Evolutionary conservation across 2,797 vertebrate species (phyloP), one percentile per base, ranked within the genome.

Genomic region (Vespertilio murinus): DNA sequence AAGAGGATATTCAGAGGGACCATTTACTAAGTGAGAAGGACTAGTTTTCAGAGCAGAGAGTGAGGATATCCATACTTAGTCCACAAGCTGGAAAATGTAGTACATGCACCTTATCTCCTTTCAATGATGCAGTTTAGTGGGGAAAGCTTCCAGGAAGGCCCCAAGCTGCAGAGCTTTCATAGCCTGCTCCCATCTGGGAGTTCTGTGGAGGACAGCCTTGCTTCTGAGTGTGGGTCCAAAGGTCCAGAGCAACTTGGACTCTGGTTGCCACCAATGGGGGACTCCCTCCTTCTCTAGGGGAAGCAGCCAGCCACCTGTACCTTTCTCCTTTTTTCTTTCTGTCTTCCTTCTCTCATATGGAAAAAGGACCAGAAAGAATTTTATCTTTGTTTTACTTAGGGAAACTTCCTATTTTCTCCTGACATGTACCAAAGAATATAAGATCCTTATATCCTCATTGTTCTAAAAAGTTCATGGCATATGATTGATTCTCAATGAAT

Each of bases 71-170:
- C 54, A 45, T 0, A 2, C 28, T 81, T 6, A 45, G n/a, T 61
- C 80, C 42, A 6, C 6, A 81, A 69, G 30, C 33, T 71, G 77
- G 40, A 17, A 12, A 23, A 28, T 22, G 16, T 0, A 1, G 17
- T 33, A 28, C 3, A 2, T 18, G 12, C 0, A 18, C 14, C 22
- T 47, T 61, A 18, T 12, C 14, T 12, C 13, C 0, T 59, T 25
- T 67, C 30, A 35, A 3, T 28, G 65, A 77, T 2, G 28, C 33
- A 82, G 17, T 1, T 5, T 13, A 71, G 17, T 20, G 56, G 9
- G 20, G 23, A 23, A 64, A 59, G 38, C 42, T 84, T 61, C 11
- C 18, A 61, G 16, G 38, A 86, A 71, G 8, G 3, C 10, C 5
- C 3, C 22, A 8, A 3, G 23, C 13, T 10, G 64, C 5, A 61